Evolutionary conservation across 64 coral and sea anemone genomes (phyloP).

Genomic region (Acropora tenuis): DNA sequence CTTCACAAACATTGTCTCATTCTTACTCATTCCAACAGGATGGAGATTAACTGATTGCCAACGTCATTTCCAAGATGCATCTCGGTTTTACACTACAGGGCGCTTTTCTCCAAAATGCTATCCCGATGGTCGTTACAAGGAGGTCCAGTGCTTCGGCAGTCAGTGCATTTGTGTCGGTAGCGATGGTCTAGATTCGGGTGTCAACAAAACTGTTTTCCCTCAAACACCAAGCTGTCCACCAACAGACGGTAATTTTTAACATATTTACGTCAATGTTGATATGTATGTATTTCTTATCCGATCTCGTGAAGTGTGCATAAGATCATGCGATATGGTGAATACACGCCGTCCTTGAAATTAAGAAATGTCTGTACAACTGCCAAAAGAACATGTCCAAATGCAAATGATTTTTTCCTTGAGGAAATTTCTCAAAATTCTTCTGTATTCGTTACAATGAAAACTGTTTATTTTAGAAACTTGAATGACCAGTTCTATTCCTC

Average conservation of each 20-base stretch:
- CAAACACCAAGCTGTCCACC: slow-evolving; percentile 22
- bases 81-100: slow-evolving; percentile 35
- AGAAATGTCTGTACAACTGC: too few species aligned
- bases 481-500: too few species aligned
- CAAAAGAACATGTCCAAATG: too few species aligned
- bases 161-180: slow-evolving; percentile 78
- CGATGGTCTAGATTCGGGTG: slow-evolving; percentile 62
- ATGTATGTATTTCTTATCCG: not conserved
- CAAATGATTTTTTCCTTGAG: too few species aligned
- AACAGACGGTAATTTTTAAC: not conserved
- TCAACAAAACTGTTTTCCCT: slow-evolving; percentile 26
- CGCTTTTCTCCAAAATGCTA: slow-evolving; percentile 70
- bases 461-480: too few species aligned
- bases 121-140: slow-evolving; percentile 73
- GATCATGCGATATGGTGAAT: too few species aligned
- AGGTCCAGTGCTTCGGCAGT: slow-evolving; percentile 69
- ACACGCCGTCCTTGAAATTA: too few species aligned
- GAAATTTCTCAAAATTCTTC: too few species aligned
- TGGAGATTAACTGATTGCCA: slow-evolving; percentile 80
- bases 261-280: not conserved
- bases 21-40: slow-evolving; percentile 28
- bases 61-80: slow-evolving; percentile 73
- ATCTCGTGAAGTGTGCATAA: too few species aligned
- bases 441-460: too few species aligned
- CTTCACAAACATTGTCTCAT: too few species aligned